These are phyloP conservation scores for Epirrhoe tristata DNA, from an alignment of 2,888 invertebrate species.

Conservation along the genomic window DNA sequence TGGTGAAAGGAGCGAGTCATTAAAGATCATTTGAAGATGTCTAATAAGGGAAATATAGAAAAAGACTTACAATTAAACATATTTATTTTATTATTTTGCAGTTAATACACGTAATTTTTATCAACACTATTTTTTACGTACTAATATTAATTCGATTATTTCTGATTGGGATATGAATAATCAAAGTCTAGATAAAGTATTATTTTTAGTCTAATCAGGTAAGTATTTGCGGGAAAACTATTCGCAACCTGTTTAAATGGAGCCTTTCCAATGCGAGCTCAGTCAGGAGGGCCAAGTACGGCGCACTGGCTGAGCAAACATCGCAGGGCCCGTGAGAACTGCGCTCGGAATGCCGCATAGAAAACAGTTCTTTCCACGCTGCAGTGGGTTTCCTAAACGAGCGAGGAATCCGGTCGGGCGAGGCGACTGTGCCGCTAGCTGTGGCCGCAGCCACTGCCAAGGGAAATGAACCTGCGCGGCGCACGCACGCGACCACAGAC, in stretches of 20 bases:
- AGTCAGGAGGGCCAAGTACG: constrained; percentile 1
- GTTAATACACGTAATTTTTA: no score
- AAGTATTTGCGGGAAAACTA: neutral
- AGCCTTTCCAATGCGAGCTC: constrained; percentile 17
- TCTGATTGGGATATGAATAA: no score
- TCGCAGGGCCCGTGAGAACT: constrained; percentile 35
- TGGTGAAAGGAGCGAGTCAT: no score
- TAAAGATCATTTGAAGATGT: no score
- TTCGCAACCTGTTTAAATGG: neutral
- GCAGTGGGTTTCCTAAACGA: constrained; percentile 44
- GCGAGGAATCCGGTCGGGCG: constrained; percentile 48
- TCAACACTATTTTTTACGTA: no score
- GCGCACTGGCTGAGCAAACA: constrained; percentile 17
- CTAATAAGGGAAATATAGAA: no score
- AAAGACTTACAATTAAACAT: no score
- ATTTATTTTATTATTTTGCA: no score
- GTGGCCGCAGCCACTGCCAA: constrained; percentile 43
- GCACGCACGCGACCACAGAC: neutral
- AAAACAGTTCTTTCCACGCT: constrained; percentile 45
- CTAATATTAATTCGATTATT: no score
- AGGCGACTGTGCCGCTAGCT: constrained; percentile 45
- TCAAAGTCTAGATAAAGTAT: no score
- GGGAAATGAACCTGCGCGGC: constrained; percentile 41
- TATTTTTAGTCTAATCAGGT: neutral
- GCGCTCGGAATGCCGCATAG: constrained; percentile 47